These are phyloP conservation scores for Oryzias dopingdopingensis DNA, from an alignment of 2,797 vertebrate species.

Conservation along the genomic window DNA sequence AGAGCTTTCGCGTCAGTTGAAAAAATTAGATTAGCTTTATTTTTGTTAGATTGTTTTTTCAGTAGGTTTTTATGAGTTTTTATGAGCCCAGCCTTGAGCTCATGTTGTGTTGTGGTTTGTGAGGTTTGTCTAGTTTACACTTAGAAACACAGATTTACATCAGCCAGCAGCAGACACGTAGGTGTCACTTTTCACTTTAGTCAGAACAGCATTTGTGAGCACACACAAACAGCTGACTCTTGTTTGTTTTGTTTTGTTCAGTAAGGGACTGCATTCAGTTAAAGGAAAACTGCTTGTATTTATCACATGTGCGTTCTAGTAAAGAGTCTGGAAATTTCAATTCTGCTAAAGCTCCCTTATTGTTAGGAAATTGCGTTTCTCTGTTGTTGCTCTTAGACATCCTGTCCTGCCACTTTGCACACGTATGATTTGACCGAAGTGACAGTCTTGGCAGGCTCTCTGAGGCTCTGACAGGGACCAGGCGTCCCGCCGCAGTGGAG, in stretches of 20 bases:
- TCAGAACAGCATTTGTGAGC: slow-evolving; percentile 5
- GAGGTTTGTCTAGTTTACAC: slow-evolving; percentile 18
- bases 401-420: background rate
- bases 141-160: slow-evolving; percentile 13
- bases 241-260: background rate
- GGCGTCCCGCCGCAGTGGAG: slow-evolving; percentile 64
- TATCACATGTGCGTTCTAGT: too few species aligned
- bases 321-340: background rate
- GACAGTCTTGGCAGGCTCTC: slow-evolving; percentile 43
- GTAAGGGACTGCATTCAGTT: background rate
- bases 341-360: slow-evolving; percentile 5
- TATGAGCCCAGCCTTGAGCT: slow-evolving; percentile 4
- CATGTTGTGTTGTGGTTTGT: background rate
- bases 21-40: background rate
- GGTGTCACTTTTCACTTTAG: slow-evolving; percentile 16
- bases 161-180: slow-evolving; percentile 13
- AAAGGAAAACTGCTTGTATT: background rate
- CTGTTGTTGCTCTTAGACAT: slow-evolving; percentile 8
- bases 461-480: slow-evolving; percentile 50
- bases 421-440: slow-evolving; percentile 14
- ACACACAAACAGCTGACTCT: slow-evolving; percentile 8
- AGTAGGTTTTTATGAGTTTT: slow-evolving; percentile 14
- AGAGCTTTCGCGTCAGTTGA: too few species aligned
- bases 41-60: background rate
- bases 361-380: slow-evolving; percentile 4